A percentile compares a stretch with the other conserved stretches of the same genome.
phyloP scores from a whole-genome alignment of 2,113 vertebrate species.

The Oreocharis arfaki region DNA sequence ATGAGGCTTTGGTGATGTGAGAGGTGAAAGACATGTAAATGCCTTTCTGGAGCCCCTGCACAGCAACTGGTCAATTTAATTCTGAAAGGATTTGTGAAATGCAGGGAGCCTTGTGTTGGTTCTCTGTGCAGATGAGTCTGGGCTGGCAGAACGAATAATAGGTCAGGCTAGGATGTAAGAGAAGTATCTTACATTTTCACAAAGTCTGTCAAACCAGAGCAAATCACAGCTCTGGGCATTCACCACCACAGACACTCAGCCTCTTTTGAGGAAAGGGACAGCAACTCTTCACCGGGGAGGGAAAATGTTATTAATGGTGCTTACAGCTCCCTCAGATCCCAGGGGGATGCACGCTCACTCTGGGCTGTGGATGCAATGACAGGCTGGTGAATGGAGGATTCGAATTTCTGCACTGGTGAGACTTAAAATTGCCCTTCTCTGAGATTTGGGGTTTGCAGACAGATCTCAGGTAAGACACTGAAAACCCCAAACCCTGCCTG shows the following conservation, averaged over 20 bases:
- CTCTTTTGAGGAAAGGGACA: neutral
- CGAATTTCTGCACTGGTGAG: neutral
- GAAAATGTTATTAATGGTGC: neutral
- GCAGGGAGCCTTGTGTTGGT: neutral
- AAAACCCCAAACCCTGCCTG: neutral
- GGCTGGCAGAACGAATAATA: neutral
- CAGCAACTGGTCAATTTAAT: neutral
- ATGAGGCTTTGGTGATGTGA: neutral
- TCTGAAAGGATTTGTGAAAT: neutral
- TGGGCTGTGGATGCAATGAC: fast-evolving
- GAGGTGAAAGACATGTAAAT: neutral
- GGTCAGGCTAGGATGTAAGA: neutral
- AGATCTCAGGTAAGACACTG: neutral
- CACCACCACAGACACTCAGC: neutral
- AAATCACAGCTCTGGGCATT: neutral
- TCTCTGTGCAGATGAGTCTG: neutral
- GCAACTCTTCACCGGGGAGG: neutral
- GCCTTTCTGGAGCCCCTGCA: neutral
- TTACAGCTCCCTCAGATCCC: neutral
- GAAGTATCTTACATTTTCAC: neutral
- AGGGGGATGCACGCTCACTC: fast-evolving
- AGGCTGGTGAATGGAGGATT: neutral
- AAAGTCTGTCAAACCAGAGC: neutral
- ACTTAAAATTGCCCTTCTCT: too few relatives aligned
- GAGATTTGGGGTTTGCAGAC: neutral